Evolutionary conservation across 1,140 invertebrate species (phyloP), one percentile per base, ranked within the genome.

Genomic region (Pogonomyrmex barbatus): DNA sequence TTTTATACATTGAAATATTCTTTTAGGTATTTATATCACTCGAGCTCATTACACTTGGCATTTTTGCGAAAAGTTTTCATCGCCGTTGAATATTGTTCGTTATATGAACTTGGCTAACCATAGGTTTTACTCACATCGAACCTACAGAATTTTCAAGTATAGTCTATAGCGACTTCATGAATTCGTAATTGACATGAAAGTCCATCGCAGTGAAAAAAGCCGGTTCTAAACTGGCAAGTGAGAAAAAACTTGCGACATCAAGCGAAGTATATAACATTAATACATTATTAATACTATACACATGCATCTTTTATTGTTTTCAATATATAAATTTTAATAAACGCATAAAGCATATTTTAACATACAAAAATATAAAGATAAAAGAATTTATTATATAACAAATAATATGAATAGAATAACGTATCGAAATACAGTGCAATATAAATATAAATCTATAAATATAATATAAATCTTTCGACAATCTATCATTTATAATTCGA

Each of bases 111-210:
- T 70, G 14, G 4, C 78, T 70, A 42, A 58, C 42, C 50, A 81
- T 58, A 70, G 78, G 63, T 58, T 70, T 45, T n/a, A 2, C 2
- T 6, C 50, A 24, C 36, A 17, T 24, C 10, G 30, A 70, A 42
- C 42, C 30, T 78, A 24, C 39, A 81, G 63, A 70, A 81, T 81
- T 81, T 81, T 81, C 78, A 81, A 81, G 63, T 70, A 36, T 9
- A 42, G 47, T 56, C 63, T 81, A 58, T 42, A 56, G 78, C 63
- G 36, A 3, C 65, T 56, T 45, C 47, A 70, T 81, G 36, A 81
- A 81, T 81, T 58, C 39, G 24, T 70, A 81, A 71, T 84, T 50
- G 24, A 8, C 42, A 50, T n/a, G 45, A 81, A 81, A 81, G 78
- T 81, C 78, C 78, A 42, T 81, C 4, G 77, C 63, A 81, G 47